Evolutionary conservation across 2,113 vertebrate genomes (phyloP), one percentile per base, ranked within the genome.

Genomic region (Nanger granti): DNA sequence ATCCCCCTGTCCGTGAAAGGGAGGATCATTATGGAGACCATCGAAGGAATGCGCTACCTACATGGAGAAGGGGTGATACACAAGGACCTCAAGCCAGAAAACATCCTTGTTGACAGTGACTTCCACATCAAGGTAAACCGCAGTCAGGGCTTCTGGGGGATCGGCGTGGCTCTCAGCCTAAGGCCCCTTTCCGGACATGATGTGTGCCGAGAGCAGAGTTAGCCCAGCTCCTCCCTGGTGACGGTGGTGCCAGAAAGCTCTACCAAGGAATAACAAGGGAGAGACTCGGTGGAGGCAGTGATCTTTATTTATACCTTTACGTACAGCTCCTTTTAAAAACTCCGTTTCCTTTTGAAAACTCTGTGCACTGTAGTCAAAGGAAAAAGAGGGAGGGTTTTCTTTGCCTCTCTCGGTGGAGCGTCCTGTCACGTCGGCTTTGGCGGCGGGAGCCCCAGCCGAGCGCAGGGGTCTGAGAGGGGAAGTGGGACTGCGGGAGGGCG

Each of bases 51-150:
- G 99, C 93, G 99, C 52, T 99, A 99, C 97, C 98, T 99, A 73
- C 99, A 99, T 0, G 89, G 98, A n/a, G 98, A 98, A 93, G 96
- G 98, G 1, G 98, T 99, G 52, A 98, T 99, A 88, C 99, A 99
- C 98, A 99, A 99, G 98, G 99, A 99, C 97, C 98, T 99, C 84
- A 99, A 99, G 97, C 99, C 99, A 20, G 99, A 99, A 96, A 99
- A 99, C 95, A 99, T 99, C 97, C 99, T 99, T 52, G 99, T 99
- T 69, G 99, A 99, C 95, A 96, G 97, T 62, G 98, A 99, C 97
- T 99, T 99, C 98, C 99, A 99, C 96, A 99, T 99, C 89, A 99
- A 99, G 99, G 99, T 99, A 99, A 99, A 12, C 29, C 29, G 0
- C 12, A 14, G 7, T 2, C 57, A 11, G 54, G 55, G 18, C 73